Evolutionary conservation across 2,113 vertebrate genomes (phyloP).

Genomic region (Menidia beryllina): DNA sequence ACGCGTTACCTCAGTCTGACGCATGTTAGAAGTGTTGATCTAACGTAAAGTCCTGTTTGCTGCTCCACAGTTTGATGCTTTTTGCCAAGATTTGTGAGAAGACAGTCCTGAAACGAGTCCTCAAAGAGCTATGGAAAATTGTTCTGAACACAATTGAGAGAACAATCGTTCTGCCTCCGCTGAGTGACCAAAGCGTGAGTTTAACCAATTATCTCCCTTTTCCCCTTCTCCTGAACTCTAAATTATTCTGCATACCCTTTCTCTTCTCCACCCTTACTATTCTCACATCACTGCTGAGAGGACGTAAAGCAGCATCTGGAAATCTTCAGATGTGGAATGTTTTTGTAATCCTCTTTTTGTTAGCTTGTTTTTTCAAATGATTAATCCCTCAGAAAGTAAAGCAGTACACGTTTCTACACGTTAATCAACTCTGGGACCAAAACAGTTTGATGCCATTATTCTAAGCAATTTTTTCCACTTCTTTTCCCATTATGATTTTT

Average conservation of each 20-base stretch:
- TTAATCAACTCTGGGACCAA: too few species aligned
- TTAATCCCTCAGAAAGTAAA: too few species aligned
- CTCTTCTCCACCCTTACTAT: constrained; percentile 21
- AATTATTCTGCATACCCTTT: constrained; percentile 2
- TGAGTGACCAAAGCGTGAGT: constrained; percentile 95
- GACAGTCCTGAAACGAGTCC: constrained; percentile 94
- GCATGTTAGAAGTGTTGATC: constrained; percentile 22
- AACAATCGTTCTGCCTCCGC: constrained; percentile 93
- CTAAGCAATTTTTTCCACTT: too few species aligned
- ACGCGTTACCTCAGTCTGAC: constrained; percentile 3
- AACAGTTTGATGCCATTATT: too few species aligned
- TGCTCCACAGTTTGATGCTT: constrained; percentile 88
- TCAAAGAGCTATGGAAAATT: constrained; percentile 97
- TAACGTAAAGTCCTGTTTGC: constrained; percentile 41
- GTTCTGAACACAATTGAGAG: constrained; percentile 96
- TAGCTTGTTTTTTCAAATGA: too few species aligned
- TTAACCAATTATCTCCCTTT: constrained; percentile 24
- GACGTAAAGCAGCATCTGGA: constrained; percentile 24
- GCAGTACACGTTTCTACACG: too few species aligned
- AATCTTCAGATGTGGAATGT: not conserved
- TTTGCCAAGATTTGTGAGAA: constrained; percentile 99
- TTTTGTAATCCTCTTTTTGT: constrained; percentile 7
- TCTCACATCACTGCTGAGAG: constrained; percentile 31
- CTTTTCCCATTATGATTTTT: too few species aligned
- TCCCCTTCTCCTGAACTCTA: constrained; percentile 1